Evolutionary conservation across 1,140 invertebrate genomes (phyloP), one percentile per base, ranked within the genome.

Genomic region (Charaxes varanes): DNA sequence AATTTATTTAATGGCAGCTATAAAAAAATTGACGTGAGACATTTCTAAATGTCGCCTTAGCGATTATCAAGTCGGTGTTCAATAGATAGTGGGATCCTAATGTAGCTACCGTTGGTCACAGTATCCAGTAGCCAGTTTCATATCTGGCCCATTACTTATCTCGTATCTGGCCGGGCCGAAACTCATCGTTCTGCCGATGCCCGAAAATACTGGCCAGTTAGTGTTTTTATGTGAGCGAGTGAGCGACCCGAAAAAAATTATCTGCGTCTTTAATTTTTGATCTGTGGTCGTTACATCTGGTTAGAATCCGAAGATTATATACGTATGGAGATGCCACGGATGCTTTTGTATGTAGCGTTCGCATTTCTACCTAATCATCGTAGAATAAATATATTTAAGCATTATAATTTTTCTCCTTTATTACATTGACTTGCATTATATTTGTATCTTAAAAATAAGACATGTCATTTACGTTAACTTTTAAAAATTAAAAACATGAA

Each of bases 101-200:
- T 54, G 42, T 44, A 32, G 66, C 73, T 72, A 72, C 72, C 51
- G 65, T 60, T 28, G 23, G 53, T 48, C 64, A 70, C 65, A 62
- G 66, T 62, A 67, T 66, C 65, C 73, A 47, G 73, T 74, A 78
- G 76, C 73, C 41, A 40, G 23, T 48, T 46, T 35, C 23, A 41
- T 60, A 62, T 64, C 53, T 53, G 47, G 53, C 35, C 63, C 67
- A 78, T 76, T 72, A 73, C 58, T 76, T 68, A 69, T 73, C 52
- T 67, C 58, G 57, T 67, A 74, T 78, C 69, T 56, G 41, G 38
- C 38, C 45, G 17, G 28, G 17, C 46, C 37, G 30, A 54, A 47
- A 51, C 53, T 60, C 59, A 56, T 67, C 53, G 61, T 69, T 63
- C 62, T 74, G 66, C 71, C 62, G 62, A 69, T 63, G 50, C 54